Evolutionary conservation across 2,797 vertebrate species (phyloP), one percentile per base, ranked within the genome.

Genomic region (Mus minutoides): DNA sequence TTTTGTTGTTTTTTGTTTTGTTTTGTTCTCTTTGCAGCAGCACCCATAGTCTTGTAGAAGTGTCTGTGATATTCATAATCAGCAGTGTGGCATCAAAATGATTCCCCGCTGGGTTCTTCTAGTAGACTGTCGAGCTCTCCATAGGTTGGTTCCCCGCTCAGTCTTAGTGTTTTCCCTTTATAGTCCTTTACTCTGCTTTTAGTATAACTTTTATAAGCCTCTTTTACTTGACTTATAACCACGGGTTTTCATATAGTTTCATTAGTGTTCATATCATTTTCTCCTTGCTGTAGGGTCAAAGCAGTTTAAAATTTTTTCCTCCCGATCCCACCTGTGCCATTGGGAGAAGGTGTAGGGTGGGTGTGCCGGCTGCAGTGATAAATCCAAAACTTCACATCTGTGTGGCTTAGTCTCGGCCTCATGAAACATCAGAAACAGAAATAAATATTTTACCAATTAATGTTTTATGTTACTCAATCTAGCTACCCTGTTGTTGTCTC

Each of bases 151-250:
- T 73, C 14, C 1, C 26, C 22, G 14, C 75, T 34, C 69, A 52
- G 67, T 31, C 22, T 37, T 54, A 75, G n/a, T 64, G 43, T 64
- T 92, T 79, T 73, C 21, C 8, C 52, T 76, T 93, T 22, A 14
- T 1, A 78, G 90, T 56, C 76, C 83, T 60, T 49, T 87, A n/a
- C 5, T 31, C 79, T 56, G 29, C 24, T 88, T 92, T 46, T 60
- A n/a, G 43, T 91, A 22, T 90, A 29, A 80, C 29, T 73, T 84
- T 52, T 93, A 54, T 22, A 17, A 8, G 17, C 29, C 21, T 88
- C 34, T 96, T 86, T 82, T 90, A 24, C 17, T 60, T 86, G 77
- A 64, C 54, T 29, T 96, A 49, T 52, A 31, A 43, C 19, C 26
- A 69, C 40, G 37, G 43, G 78, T 80, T 54, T 73, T 73, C 29